Evolutionary conservation across 1,140 invertebrate genomes (phyloP).

Genomic region (Tetragnatha versicolor): DNA sequence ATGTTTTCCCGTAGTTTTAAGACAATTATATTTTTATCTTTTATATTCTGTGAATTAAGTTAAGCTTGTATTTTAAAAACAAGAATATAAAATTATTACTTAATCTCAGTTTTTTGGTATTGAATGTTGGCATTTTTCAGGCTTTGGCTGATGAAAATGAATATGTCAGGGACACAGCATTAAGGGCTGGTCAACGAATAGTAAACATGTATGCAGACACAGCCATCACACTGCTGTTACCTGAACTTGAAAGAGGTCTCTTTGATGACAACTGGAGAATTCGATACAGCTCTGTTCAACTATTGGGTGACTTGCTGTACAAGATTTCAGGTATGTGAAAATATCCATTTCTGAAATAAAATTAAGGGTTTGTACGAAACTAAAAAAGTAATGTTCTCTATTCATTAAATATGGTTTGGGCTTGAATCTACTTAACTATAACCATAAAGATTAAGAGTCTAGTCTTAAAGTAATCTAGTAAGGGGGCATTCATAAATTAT

Average conservation of each 20-base stretch:
- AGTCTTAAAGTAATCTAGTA: too few species aligned
- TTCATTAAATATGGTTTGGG: too few species aligned
- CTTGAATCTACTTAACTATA: too few species aligned
- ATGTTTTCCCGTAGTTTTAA: too few species aligned
- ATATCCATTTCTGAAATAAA: background rate
- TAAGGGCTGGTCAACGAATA: slow-evolving; percentile 95
- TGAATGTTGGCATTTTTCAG: too few species aligned
- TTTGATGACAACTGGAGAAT: slow-evolving; percentile 99
- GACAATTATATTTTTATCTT: too few species aligned
- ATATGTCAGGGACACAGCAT: slow-evolving; percentile 95
- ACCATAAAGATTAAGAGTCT: too few species aligned
- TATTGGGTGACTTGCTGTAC: slow-evolving; percentile 95
- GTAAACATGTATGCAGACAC: slow-evolving; percentile 96
- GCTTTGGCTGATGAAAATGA: slow-evolving; percentile 99
- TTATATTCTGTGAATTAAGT: too few species aligned
- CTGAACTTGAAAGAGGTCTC: slow-evolving; percentile 90
- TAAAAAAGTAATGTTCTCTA: background rate
- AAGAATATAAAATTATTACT: too few species aligned
- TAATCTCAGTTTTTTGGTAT: too few species aligned
- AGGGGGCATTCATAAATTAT: too few species aligned
- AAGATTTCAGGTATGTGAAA: slow-evolving; percentile 78
- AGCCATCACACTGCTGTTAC: slow-evolving; percentile 90
- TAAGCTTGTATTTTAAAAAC: too few species aligned
- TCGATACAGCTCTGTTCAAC: slow-evolving; percentile 92
- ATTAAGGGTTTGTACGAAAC: background rate